A percentile compares a stretch with the other conserved stretches of the same genome.
Conservation (phyloP, 2,797 vertebrate genomes). For the Graptemys geographica region DNA sequence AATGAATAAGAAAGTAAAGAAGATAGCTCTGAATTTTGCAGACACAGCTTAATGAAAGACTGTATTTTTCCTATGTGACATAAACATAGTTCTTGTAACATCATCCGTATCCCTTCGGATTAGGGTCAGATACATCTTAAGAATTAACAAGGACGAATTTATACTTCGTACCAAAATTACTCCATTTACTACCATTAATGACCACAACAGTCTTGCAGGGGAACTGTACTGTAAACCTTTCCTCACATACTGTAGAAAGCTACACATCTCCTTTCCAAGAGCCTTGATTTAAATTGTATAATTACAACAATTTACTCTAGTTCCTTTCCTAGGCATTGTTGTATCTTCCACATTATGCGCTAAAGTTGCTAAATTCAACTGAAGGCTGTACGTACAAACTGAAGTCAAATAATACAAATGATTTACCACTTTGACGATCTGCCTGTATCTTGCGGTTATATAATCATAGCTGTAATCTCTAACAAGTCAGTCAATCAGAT, state of each 20-base stretch:
- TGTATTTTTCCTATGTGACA: not conserved
- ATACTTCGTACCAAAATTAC: not conserved
- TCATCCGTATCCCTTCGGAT: not conserved
- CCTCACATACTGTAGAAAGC: not conserved
- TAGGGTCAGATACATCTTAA: not conserved
- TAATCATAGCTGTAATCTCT: constrained; percentile 69
- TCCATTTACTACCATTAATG: not conserved
- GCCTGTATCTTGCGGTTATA: constrained; percentile 55
- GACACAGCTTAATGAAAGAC: constrained; percentile 30
- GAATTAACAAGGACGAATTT: not conserved
- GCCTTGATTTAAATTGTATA: not conserved
- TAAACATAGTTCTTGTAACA: not conserved
- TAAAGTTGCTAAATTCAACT: constrained; percentile 19
- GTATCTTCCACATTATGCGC: not conserved
- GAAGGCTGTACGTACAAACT: not conserved
- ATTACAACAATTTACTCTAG: not conserved
- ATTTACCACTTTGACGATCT: constrained; percentile 59
- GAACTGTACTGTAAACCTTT: not conserved
- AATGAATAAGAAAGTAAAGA: constrained; percentile 33
- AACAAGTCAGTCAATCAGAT: constrained; percentile 59
- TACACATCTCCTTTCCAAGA: not conserved
- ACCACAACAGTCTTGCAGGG: not conserved
- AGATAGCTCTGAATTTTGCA: constrained; percentile 38
- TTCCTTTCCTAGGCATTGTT: not conserved
- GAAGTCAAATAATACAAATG: constrained; percentile 54